These are phyloP conservation scores for Leptestheria dahalacensis DNA, from an alignment of 1,140 invertebrate genomes.

Conservation along the genomic window DNA sequence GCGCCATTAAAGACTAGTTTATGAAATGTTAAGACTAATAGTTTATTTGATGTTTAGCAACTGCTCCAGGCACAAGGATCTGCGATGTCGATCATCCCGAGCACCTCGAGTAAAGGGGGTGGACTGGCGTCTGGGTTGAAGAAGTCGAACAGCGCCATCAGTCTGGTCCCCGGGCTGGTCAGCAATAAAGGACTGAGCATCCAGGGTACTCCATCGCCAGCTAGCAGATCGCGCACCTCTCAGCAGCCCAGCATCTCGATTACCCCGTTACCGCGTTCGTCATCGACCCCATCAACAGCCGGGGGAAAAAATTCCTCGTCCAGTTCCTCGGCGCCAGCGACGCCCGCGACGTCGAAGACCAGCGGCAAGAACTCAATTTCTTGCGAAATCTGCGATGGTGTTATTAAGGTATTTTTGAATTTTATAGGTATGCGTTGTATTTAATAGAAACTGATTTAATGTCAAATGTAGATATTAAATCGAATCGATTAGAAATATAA, in stretches of 20 bases:
- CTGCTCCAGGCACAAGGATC: conserved; percentile 6
- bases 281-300: conserved; percentile 26
- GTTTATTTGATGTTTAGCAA: neutral
- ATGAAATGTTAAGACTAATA: neutral
- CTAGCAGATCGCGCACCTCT: neutral
- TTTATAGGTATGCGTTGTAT: too few species aligned
- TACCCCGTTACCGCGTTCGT: conserved; percentile 61
- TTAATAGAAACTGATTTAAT: too few species aligned
- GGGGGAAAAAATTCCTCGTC: too few species aligned
- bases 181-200: conserved; percentile 2
- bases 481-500: too few species aligned
- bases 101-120: neutral
- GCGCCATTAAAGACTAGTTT: neutral
- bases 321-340: neutral
- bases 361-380: conserved; percentile 65
- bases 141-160: conserved; percentile 4
- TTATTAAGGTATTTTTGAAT: conserved; percentile 51
- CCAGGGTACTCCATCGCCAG: neutral
- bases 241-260: conserved; percentile 78
- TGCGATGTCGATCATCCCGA: conserved; percentile 1
- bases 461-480: too few species aligned
- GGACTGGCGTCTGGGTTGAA: neutral
- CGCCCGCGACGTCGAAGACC: neutral
- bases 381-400: conserved; percentile 88
- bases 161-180: conserved; percentile 1